phyloP scores from a whole-genome alignment of 2,113 vertebrate species.

The Fulica atra region DNA sequence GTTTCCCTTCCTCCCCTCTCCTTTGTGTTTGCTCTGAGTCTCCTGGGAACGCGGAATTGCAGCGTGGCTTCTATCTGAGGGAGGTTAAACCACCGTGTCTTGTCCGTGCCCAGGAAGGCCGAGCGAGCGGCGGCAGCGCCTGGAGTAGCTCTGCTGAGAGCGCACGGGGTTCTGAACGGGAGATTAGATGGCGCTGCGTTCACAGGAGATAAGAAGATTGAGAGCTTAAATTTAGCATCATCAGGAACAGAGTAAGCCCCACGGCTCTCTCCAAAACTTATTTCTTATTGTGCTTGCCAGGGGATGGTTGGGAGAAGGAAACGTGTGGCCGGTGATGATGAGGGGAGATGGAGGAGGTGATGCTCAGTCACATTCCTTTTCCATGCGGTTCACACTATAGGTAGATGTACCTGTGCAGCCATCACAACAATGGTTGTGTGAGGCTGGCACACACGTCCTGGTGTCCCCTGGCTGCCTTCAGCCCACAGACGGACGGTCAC shows the following conservation, averaged over 20 bases:
- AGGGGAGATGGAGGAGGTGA: neutral
- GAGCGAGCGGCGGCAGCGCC: neutral
- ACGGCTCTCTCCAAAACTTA: neutral
- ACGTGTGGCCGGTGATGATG: rapidly evolving
- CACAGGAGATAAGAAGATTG: constrained; percentile 32
- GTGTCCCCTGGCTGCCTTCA: neutral
- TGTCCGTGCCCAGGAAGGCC: neutral
- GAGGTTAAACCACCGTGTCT: neutral
- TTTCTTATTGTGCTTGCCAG: neutral
- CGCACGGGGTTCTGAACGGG: neutral
- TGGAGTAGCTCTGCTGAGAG: neutral
- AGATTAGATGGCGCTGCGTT: constrained; percentile 23
- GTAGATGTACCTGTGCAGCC: rapidly evolving
- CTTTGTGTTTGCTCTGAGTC: neutral
- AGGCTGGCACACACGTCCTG: neutral
- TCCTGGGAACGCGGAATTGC: neutral
- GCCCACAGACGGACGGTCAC: rapidly evolving
- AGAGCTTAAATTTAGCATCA: constrained; percentile 25
- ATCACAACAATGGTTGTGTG: rapidly evolving
- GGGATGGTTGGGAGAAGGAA: neutral
- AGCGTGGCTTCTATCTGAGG: neutral
- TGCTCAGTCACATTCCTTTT: neutral
- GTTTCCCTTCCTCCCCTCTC: neutral
- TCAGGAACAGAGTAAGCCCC: neutral
- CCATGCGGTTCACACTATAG: neutral